These are phyloP conservation scores for Oxyscelio sp. DNA, from an alignment of 2,888 invertebrate genomes.

Conservation along the genomic window DNA sequence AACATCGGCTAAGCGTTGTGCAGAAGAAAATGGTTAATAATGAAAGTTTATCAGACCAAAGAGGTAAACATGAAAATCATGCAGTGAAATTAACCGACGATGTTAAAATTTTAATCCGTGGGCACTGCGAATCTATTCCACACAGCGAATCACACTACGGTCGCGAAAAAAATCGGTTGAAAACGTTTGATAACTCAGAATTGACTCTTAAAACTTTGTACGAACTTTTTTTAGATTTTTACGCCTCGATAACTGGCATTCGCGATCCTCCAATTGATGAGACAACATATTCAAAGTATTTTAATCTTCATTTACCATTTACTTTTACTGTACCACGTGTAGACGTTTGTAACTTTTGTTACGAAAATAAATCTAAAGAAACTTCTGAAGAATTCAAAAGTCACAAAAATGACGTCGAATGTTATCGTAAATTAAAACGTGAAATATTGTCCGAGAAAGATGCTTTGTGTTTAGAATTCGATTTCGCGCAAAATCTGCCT, in stretches of 20 bases:
- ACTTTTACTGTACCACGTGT: slow-evolving; percentile 29
- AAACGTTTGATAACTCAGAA: slow-evolving; percentile 42
- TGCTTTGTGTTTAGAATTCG: no score
- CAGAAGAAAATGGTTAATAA: neutral
- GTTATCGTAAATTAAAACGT: no score
- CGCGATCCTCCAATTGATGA: slow-evolving; percentile 12
- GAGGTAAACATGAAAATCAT: neutral
- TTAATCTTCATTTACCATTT: slow-evolving; percentile 50
- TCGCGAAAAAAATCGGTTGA: neutral
- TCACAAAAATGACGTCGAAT: no score
- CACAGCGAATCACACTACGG: neutral
- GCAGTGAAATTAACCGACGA: neutral
- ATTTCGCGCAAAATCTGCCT: no score
- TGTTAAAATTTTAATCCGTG: neutral
- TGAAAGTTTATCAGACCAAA: neutral
- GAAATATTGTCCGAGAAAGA: no score
- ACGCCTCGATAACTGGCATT: slow-evolving; percentile 39
- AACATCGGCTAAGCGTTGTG: neutral
- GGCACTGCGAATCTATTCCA: neutral
- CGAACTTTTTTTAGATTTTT: slow-evolving; percentile 57
- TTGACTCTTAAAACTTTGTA: slow-evolving; percentile 21
- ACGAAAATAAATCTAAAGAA: no score
- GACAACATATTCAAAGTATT: slow-evolving; percentile 56
- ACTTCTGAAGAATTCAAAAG: no score
- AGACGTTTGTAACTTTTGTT: slow-evolving; percentile 43